phyloP scores from a whole-genome alignment of 2,888 invertebrate genomes.

The Brachyopa scutellaris region DNA sequence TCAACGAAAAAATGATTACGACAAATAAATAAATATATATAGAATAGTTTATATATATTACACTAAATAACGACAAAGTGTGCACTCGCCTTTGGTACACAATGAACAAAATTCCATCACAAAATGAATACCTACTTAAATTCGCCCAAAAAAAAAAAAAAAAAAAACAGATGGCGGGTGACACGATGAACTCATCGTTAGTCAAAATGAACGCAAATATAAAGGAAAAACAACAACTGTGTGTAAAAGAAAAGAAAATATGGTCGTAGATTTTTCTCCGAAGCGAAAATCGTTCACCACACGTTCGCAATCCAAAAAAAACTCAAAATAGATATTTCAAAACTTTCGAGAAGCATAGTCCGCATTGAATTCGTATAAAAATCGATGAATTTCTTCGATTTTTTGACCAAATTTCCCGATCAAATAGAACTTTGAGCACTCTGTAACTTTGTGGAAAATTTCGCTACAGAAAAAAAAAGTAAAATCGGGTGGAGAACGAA shows the following conservation, averaged over 20 bases:
- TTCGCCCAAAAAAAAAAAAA: too few relatives aligned
- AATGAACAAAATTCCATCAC: too few relatives aligned
- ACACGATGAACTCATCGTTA: constrained; percentile 38
- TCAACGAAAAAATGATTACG: too few relatives aligned
- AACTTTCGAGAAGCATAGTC: constrained; percentile 21
- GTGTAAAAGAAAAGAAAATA: constrained; percentile 64
- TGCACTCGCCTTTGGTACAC: too few relatives aligned
- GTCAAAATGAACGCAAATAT: constrained; percentile 48
- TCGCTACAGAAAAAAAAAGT: constrained; percentile 33
- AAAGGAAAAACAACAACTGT: constrained; percentile 67
- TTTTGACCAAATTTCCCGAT: constrained; percentile 18
- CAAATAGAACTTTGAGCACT: constrained; percentile 25
- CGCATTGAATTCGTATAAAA: constrained; percentile 16
- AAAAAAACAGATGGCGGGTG: background rate
- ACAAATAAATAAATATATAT: too few relatives aligned
- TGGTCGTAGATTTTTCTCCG: constrained; percentile 65
- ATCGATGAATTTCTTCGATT: constrained; percentile 15
- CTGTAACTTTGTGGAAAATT: constrained; percentile 68
- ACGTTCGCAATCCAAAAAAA: constrained; percentile 52
- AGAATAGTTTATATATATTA: too few relatives aligned
- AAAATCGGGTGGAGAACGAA: constrained; percentile 44
- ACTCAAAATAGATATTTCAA: constrained; percentile 12
- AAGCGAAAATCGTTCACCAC: constrained; percentile 65
- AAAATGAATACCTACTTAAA: too few relatives aligned
- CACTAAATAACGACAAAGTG: too few relatives aligned